Percentiles rank a stretch among this genome's conserved stretches.
phyloP scores from a whole-genome alignment of 2,888 invertebrate genomes.

The Hanleya hanleyi region DNA sequence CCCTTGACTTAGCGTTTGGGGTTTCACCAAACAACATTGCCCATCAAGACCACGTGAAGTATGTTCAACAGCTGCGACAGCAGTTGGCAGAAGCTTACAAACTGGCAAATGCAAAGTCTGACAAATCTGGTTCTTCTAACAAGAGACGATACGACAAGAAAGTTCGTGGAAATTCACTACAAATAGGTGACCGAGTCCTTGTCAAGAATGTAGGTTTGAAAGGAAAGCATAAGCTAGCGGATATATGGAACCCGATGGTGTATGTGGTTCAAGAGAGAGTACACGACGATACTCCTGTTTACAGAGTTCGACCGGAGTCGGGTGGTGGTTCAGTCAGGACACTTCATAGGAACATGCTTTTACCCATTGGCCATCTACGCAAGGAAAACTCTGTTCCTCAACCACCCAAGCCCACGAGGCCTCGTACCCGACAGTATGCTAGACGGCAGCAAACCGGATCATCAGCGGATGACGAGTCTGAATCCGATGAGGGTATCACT shows the following conservation, averaged over 20 bases:
- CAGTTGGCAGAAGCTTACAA: background rate
- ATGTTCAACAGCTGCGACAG: background rate
- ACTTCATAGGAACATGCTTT: background rate
- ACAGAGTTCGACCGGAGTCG: constrained; percentile 12
- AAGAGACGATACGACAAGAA: constrained; percentile 19
- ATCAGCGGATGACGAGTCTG: background rate
- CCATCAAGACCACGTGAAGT: background rate
- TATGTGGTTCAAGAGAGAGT: constrained; percentile 18
- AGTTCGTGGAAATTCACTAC: constrained; percentile 1
- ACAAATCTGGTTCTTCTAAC: background rate
- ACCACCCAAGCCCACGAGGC: background rate
- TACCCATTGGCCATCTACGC: background rate
- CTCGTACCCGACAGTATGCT: background rate
- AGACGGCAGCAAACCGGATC: background rate
- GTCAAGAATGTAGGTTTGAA: constrained; percentile 19
- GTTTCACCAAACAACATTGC: background rate
- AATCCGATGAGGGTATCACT: background rate
- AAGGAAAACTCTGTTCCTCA: background rate
- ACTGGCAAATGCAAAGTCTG: background rate
- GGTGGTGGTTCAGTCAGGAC: background rate
- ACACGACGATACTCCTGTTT: constrained; percentile 8
- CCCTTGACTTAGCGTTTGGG: constrained; percentile 15
- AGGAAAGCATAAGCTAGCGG: constrained; percentile 26
- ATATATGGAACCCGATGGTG: constrained; percentile 20
- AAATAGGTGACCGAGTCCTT: constrained; percentile 27